Base-by-base conservation (phyloP, 1,140 invertebrate species). In the Dreissena polymorpha region DNA sequence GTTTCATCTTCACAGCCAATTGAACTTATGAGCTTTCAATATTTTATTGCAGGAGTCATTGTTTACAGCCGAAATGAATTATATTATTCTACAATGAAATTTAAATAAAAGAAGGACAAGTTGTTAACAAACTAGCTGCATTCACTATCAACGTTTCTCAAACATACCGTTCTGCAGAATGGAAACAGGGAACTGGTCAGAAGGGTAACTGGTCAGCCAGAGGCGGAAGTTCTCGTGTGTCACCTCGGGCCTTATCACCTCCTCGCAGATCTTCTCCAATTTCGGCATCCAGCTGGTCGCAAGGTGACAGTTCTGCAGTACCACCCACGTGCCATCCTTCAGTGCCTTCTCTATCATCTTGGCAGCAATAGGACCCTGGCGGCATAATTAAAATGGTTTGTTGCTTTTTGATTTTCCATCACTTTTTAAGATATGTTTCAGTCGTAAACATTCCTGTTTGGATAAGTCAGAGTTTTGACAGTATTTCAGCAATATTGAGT, bases 201-300 rank as follows among this genome's bases (percentile, higher is more conserved):
- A 92, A 14, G 93, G 92, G 83, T 93, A 93, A 86, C 92, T 93
- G 29, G 93, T 93, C 55, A 93, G 82, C 93, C 93, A 93, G 3
- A 93, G 86, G 25, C 93, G 87, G 88, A 93, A 93, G 49, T 93
- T 89, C 18, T 89, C 87, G 84, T 93, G 83, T 12, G 92, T 93
- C 18, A 85, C 88, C 60, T 93, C 93, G 27, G 93, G 93, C 51
- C 89, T 87, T 39, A 93, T 93, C 0, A 91, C 91, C 88, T 93
- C 93, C 85, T 93, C 92, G 88, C 92, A 93, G 50, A 93, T 92
- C 81, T 93, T 93, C 86, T 93, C 93, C 18, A 93, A 87, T 77
- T 90, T 91, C 23, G 92, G 89, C 93, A 93, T 93, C 93, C 93
- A 93, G 79, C 91, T 92, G 69, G 93, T 92, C 70, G 92, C 93